Conservation (phyloP, 2,113 vertebrate genomes). For the Neogobius melanostomus region DNA sequence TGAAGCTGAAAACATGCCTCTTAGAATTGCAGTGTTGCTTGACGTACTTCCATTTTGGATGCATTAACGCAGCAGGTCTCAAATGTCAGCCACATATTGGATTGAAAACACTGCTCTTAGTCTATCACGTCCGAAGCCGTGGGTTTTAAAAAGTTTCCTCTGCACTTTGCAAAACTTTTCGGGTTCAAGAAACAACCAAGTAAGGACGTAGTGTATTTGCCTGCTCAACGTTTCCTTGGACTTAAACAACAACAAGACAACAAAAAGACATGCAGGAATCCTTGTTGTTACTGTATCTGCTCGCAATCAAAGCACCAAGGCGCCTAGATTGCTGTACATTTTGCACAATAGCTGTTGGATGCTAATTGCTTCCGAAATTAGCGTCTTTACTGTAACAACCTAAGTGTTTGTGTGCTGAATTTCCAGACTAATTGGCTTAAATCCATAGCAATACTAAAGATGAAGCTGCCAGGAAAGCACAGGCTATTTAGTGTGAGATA, state of each 20-base stretch:
- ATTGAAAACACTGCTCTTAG: not conserved
- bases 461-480: not conserved
- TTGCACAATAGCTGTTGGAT: too few relatives aligned
- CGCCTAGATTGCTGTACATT: too few relatives aligned
- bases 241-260: too few relatives aligned
- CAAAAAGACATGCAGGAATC: too few relatives aligned
- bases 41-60: not conserved
- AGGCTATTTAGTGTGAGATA: not conserved
- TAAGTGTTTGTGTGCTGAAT: not conserved
- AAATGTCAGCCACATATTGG: not conserved
- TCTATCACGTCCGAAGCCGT: not conserved
- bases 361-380: not conserved
- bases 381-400: not conserved
- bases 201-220: too few relatives aligned
- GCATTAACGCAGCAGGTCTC: constrained; percentile 2
- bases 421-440: not conserved
- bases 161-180: not conserved
- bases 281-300: too few relatives aligned
- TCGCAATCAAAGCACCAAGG: too few relatives aligned
- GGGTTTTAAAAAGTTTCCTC: constrained; percentile 1
- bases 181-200: not conserved
- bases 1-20: not conserved
- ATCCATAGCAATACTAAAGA: not conserved
- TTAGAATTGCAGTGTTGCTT: not conserved
- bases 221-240: too few relatives aligned